These are phyloP conservation scores for Myrmecobius fasciatus DNA, from an alignment of 2,113 vertebrate species.

Conservation along the genomic window DNA sequence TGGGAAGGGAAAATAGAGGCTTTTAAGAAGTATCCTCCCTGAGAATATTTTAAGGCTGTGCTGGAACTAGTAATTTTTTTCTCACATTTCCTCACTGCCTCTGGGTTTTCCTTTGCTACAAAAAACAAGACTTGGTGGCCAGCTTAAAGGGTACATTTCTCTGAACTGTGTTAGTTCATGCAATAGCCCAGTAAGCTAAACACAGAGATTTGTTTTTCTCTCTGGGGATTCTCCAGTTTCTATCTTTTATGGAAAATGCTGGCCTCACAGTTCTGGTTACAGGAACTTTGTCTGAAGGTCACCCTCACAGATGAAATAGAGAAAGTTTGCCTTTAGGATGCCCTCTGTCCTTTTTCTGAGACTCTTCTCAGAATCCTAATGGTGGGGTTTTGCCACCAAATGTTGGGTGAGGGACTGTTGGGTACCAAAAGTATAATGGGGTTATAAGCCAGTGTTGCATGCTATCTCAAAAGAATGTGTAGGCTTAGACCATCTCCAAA, in stretches of 20 bases:
- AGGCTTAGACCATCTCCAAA: too few relatives aligned
- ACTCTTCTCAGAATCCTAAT: neutral
- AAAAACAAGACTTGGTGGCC: constrained; percentile 74
- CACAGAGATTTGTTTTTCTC: neutral
- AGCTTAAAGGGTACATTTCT: neutral
- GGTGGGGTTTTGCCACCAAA: too few relatives aligned
- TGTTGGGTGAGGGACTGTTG: too few relatives aligned
- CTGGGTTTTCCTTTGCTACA: constrained; percentile 55
- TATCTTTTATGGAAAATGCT: neutral
- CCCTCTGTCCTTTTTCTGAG: neutral
- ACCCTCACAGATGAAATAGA: neutral
- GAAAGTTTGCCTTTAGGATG: neutral
- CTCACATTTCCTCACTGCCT: constrained; percentile 21
- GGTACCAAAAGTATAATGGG: too few relatives aligned
- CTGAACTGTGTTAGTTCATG: neutral
- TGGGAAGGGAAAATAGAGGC: constrained; percentile 16
- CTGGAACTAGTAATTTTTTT: constrained; percentile 48
- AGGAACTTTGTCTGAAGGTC: neutral
- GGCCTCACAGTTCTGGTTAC: neutral
- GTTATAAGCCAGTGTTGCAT: too few relatives aligned
- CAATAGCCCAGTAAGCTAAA: neutral
- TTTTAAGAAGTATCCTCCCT: constrained; percentile 28
- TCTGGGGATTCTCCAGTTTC: neutral
- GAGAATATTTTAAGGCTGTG: constrained; percentile 54
- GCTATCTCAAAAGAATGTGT: too few relatives aligned